A percentile compares a stretch with the other conserved stretches of the same genome.
phyloP scores from a whole-genome alignment of 2,888 invertebrate species.

The Cyclophora albipunctata region DNA sequence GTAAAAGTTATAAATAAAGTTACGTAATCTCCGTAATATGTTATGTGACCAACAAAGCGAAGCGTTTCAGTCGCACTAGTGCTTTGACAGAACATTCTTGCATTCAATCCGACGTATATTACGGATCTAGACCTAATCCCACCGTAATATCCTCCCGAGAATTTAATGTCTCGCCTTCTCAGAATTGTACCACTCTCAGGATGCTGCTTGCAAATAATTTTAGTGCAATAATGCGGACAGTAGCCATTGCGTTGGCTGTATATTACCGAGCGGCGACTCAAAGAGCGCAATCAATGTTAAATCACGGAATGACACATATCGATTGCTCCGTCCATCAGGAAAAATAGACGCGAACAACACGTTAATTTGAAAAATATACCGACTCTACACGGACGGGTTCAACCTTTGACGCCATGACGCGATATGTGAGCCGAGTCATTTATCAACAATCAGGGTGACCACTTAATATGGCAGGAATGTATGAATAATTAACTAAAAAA shows the following conservation, averaged over 20 bases:
- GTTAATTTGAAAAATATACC: slow-evolving; percentile 54
- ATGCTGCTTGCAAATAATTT: slow-evolving; percentile 29
- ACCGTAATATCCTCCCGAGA: slow-evolving; percentile 35
- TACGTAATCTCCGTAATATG: not conserved
- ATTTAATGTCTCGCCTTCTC: slow-evolving; percentile 40
- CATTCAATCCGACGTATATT: slow-evolving; percentile 16
- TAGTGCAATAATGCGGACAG: slow-evolving; percentile 40
- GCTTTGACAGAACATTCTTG: slow-evolving; percentile 18
- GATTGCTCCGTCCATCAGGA: slow-evolving; percentile 26
- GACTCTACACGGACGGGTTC: slow-evolving; percentile 58
- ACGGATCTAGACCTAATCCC: slow-evolving; percentile 38
- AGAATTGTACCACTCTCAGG: slow-evolving; percentile 32
- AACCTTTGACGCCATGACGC: slow-evolving; percentile 66
- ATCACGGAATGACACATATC: slow-evolving; percentile 56
- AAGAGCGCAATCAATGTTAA: slow-evolving; percentile 64
- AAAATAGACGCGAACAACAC: slow-evolving; percentile 14
- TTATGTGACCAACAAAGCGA: not conserved
- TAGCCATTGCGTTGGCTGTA: slow-evolving; percentile 55
- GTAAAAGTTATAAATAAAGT: too few relatives aligned
- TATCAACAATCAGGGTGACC: slow-evolving; percentile 59
- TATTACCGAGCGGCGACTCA: slow-evolving; percentile 50
- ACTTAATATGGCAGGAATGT: slow-evolving; percentile 27
- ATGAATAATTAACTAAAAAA: too few relatives aligned
- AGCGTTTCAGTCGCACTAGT: slow-evolving; percentile 1
- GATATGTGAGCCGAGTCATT: slow-evolving; percentile 63